phyloP scores from a whole-genome alignment of 2,113 vertebrate genomes.

The Ranitomeya imitator region DNA sequence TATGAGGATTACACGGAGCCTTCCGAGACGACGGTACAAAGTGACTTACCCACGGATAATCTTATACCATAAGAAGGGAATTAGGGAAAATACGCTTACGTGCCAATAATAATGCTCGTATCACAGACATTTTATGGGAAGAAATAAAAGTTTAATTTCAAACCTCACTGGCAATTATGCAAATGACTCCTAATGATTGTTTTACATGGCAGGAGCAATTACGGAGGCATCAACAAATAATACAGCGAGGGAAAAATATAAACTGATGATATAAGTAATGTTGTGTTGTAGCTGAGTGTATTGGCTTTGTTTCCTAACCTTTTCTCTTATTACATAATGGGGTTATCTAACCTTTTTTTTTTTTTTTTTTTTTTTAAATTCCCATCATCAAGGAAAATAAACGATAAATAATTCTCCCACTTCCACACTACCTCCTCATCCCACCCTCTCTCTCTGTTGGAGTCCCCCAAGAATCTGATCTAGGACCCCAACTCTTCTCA shows the following conservation, averaged over 20 bases:
- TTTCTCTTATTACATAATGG: background rate
- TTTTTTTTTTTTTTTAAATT: too few species aligned
- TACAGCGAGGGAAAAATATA: background rate
- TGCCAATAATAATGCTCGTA: background rate
- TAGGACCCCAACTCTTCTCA: too few species aligned
- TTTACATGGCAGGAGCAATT: slow-evolving; percentile 15
- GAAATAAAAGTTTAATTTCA: slow-evolving; percentile 19
- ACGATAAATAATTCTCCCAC: too few species aligned
- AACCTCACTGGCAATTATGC: background rate
- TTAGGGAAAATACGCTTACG: background rate
- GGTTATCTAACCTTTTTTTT: too few species aligned
- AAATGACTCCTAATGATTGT: slow-evolving; percentile 11
- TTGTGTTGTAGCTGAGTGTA: background rate
- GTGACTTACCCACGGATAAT: background rate
- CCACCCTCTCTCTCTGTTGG: too few species aligned
- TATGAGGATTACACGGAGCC: background rate
- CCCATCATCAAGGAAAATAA: too few species aligned
- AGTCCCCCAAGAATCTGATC: too few species aligned
- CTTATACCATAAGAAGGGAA: background rate
- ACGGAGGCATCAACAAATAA: background rate
- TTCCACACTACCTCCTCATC: too few species aligned
- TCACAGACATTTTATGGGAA: background rate
- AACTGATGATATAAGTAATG: background rate
- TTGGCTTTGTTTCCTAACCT: background rate
- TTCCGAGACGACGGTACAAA: background rate